Base-by-base conservation (phyloP, 2,113 vertebrate species). In the Zingel zingel region DNA sequence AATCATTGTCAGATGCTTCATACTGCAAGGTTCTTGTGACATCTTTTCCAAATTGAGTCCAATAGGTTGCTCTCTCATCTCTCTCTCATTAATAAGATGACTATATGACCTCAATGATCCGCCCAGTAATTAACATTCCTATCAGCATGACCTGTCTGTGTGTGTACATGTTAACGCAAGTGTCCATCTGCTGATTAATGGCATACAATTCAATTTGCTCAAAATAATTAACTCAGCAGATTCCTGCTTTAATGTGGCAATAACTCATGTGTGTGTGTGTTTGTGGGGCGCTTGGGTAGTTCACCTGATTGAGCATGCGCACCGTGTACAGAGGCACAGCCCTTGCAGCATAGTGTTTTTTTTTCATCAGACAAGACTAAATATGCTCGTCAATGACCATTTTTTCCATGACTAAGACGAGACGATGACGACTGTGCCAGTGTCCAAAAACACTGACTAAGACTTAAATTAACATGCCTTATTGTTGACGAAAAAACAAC, bases 181-280 rank as follows among this genome's bases (percentile, higher is more conserved):
- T 86, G 84, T 89, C 89, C 85, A 88, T 91, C 73, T 85, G 84
- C 88, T 91, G 92, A 94, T 92, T 93, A 93, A 93, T 91, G 80
- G 57, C 85, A 86, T 84, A 89, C 80, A 83, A 94, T 93, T 92
- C 86, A 89, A 92, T 94, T 91, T 94, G 88, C 85, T 82, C 68
- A 86, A 87, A 93, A 92, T 91, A 93, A 94, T 92, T 93, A 94
- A 90, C 91, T 91, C 83, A 79, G 83, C 84, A 83, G 83, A 91
- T 92, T 88, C 53, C 77, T 5, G 21, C 82, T 89, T 91, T 93
- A 89, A 89, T 87, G 77, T 86, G 83, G 83, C 77, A 83, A 91
- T 94, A 92, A 90, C 67, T 93, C 86, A 93, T 33, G 5, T 58
- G 57, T 63, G 74, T 68, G 82, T 56, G 70, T 69, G 70, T 16